A percentile compares a stretch with the other conserved stretches of the same genome.
phyloP scores from a whole-genome alignment of 2,113 vertebrate genomes.

The Labrus mixtus region DNA sequence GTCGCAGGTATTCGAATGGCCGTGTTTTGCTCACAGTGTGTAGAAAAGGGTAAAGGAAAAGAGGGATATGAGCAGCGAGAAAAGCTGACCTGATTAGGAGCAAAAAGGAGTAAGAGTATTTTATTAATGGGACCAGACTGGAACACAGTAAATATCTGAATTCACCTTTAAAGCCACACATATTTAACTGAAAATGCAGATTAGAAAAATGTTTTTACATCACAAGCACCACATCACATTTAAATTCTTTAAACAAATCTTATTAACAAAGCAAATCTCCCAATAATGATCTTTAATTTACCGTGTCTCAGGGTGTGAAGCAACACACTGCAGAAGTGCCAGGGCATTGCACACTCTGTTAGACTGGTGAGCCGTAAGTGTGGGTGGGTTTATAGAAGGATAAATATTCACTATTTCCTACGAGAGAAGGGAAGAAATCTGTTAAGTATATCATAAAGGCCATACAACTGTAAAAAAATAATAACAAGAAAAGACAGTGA shows the following conservation, averaged over 20 bases:
- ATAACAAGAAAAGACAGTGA: background rate
- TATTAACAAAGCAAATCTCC: background rate
- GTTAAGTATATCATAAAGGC: background rate
- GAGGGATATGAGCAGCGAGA: slow-evolving; percentile 93
- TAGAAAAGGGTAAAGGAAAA: slow-evolving; percentile 95
- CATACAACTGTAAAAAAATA: background rate
- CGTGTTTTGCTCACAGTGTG: slow-evolving; percentile 97
- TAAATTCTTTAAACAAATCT: background rate
- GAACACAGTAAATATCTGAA: background rate
- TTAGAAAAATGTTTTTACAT: no score
- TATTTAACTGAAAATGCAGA: no score
- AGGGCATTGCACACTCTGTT: slow-evolving; percentile 96
- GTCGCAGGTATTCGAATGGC: slow-evolving; percentile 94
- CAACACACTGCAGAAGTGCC: slow-evolving; percentile 93
- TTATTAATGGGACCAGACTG: background rate
- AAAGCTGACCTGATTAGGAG: slow-evolving; percentile 89
- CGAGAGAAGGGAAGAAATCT: background rate
- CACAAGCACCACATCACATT: no score
- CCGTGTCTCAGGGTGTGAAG: slow-evolving; percentile 95
- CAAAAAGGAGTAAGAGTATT: background rate
- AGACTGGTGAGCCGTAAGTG: slow-evolving; percentile 95
- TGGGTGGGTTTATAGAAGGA: slow-evolving; percentile 95
- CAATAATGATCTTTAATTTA: slow-evolving; percentile 41
- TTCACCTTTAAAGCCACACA: background rate
- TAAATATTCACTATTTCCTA: slow-evolving; percentile 99